Base-by-base conservation (phyloP, 1,140 invertebrate genomes). In the Ostrea edulis region DNA sequence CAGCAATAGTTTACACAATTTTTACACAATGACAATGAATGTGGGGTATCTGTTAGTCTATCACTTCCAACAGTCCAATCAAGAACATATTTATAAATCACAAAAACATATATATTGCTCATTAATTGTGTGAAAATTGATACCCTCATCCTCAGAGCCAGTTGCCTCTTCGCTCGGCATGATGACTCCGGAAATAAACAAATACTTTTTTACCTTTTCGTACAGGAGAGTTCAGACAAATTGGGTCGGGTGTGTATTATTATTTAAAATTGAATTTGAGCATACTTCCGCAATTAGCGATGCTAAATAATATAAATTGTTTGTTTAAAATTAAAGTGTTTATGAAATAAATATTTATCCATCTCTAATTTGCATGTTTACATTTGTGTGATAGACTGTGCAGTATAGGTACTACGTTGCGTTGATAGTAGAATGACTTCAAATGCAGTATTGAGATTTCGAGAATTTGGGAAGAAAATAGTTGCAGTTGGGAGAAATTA, bases 401-500 rank as follows among this genome's bases (percentile, higher is more conserved):
- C 5, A 44, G 2, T 44, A 44, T 44, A 44, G 2, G 2, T 2
- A 1, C 2, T 44, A 44, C 35, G 35, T 44, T 5, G 35, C 35
- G 35, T 44, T 1, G n/a, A n/a, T n/a, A n/a, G n/a, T n/a, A 29
- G 25, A 52, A 86, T 88, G 85, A 54, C 84, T 20, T 82, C 86
- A 22, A 81, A 52, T 25, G 29, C 68, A 77, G 68, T 77, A 25
- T 77, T 90, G 20, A 91, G 91, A 65, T 94, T 95, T 89, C 88
- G 89, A 35, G 91, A 94, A 85, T 35, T 93, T 87, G 96, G 95
- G 9, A 95, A 94, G 88, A 96, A 96, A 92, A 96, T 96, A 85
- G 94, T 96, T 53, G 96, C 95, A 71, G 95, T 96, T 84, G 96
- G 96, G 4, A 92, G 96, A 89, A 96, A 96, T 93, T 96, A 96